phyloP scores from a whole-genome alignment of 2,888 invertebrate species.

The Lacanobia oleracea region DNA sequence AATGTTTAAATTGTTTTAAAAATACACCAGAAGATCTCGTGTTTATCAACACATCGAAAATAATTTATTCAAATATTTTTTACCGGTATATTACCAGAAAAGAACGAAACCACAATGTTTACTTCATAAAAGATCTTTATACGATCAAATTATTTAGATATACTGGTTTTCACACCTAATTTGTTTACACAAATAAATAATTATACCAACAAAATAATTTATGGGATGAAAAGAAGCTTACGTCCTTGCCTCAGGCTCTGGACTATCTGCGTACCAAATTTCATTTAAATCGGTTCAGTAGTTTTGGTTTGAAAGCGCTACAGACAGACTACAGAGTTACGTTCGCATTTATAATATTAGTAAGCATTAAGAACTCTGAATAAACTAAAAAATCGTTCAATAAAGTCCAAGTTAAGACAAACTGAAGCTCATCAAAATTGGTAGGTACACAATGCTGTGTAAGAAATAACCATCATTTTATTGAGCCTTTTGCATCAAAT shows the following conservation, averaged over 20 bases:
- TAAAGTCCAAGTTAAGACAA: too few relatives aligned
- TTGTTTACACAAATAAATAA: background rate
- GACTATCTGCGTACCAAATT: too few relatives aligned
- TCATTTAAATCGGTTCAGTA: too few relatives aligned
- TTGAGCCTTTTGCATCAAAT: background rate
- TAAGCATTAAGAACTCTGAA: conserved; percentile 6
- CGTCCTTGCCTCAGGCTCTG: too few relatives aligned
- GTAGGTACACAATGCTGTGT: background rate
- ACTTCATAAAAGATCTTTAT: conserved; percentile 1
- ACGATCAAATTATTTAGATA: conserved; percentile 25
- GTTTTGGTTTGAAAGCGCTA: too few relatives aligned
- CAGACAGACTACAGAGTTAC: too few relatives aligned
- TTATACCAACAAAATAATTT: background rate
- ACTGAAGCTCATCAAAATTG: too few relatives aligned
- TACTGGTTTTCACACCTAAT: background rate
- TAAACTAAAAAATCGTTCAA: background rate
- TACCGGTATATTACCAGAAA: background rate
- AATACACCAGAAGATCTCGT: background rate
- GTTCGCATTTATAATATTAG: too few relatives aligned
- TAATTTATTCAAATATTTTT: conserved; percentile 13
- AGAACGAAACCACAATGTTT: conserved; percentile 9
- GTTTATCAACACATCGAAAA: conserved; percentile 3
- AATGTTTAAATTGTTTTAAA: background rate
- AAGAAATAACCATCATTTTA: background rate
- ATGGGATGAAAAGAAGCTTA: too few relatives aligned